Conservation (phyloP, 2,888 invertebrate genomes). For the Tuberolachnus salignus region DNA sequence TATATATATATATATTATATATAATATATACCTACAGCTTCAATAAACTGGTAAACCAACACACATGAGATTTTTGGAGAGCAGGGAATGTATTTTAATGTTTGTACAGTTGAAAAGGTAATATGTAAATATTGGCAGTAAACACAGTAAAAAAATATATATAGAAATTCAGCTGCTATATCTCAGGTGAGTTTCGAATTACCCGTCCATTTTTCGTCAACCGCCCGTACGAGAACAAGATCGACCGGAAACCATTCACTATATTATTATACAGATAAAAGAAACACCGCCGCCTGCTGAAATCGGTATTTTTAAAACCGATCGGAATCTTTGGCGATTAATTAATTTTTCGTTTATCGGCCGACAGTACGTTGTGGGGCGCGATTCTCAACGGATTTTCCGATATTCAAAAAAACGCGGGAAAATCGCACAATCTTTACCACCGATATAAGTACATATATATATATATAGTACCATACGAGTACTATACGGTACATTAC, state of each 20-base stretch:
- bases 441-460: too few species aligned
- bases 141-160: neutral
- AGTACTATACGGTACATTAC: neutral
- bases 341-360: too few species aligned
- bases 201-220: slow-evolving; percentile 15
- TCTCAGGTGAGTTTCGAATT: slow-evolving; percentile 51
- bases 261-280: slow-evolving; percentile 1
- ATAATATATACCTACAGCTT: slow-evolving; percentile 1
- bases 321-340: neutral
- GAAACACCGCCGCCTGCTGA: neutral
- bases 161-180: slow-evolving; percentile 13
- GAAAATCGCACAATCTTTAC: too few species aligned
- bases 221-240: neutral
- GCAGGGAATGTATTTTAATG: slow-evolving; percentile 1
- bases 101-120: slow-evolving; percentile 45
- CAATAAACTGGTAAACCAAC: slow-evolving; percentile 49
- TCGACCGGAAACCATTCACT: slow-evolving; percentile 31
- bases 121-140: slow-evolving; percentile 55
- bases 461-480: too few species aligned
- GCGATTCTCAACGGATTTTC: too few species aligned
- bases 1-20: too few species aligned
- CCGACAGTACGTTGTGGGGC: too few species aligned
- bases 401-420: neutral
- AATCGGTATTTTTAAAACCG: neutral
- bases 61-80: slow-evolving; percentile 33